Percentiles rank a stretch among this genome's conserved stretches.
phyloP scores from a whole-genome alignment of 2,797 vertebrate species.

The Anolis apletophallus region DNA sequence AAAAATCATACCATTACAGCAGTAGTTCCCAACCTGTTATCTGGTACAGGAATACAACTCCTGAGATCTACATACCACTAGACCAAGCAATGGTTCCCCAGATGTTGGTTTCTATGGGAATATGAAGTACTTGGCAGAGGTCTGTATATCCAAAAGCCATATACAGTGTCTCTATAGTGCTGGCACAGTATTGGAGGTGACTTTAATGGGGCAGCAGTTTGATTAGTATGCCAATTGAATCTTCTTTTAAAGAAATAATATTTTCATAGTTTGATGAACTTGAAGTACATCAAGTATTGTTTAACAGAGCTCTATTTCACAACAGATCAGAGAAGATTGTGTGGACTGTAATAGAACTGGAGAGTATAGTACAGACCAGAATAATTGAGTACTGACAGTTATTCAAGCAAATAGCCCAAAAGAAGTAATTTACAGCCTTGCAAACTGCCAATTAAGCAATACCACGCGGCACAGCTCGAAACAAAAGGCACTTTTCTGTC shows the following conservation, averaged over 20 bases:
- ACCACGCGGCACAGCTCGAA: conserved; percentile 35
- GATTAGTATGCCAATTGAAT: not conserved
- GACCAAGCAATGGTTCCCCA: not conserved
- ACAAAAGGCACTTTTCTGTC: conserved; percentile 12
- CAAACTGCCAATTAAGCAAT: conserved; percentile 54
- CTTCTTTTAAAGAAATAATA: not conserved
- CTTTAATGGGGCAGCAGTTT: not conserved
- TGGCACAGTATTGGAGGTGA: not conserved
- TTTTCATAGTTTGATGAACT: not conserved
- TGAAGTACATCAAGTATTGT: not conserved
- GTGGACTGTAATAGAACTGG: not conserved
- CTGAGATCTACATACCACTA: not conserved
- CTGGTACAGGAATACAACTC: not conserved
- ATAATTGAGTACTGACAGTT: conserved; percentile 40
- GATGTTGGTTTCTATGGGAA: not conserved
- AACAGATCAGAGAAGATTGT: not conserved
- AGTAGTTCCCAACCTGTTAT: no score
- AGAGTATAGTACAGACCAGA: not conserved
- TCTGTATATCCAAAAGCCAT: not conserved
- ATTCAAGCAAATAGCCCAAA: conserved; percentile 16
- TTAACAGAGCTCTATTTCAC: not conserved
- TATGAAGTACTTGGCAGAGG: not conserved
- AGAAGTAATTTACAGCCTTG: conserved; percentile 43
- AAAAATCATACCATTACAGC: not conserved
- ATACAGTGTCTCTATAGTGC: not conserved